Evolutionary conservation across 2,888 invertebrate genomes (phyloP).

Genomic region (Plebejus melissa): DNA sequence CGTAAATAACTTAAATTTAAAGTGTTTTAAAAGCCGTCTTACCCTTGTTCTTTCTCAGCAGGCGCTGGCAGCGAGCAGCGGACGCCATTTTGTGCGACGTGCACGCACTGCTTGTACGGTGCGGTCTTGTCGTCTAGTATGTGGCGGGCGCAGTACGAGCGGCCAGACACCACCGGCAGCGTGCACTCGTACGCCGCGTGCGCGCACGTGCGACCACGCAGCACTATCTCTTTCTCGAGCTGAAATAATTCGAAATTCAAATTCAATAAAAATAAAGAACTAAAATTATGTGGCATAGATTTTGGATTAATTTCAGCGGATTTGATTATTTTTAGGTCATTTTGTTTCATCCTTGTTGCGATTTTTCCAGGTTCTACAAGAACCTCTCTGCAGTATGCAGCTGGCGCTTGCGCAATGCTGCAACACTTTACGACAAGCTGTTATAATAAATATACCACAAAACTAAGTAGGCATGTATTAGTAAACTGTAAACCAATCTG

Average conservation of each 20-base stretch:
- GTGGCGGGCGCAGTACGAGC: constrained; percentile 89
- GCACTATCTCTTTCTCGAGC: constrained; percentile 81
- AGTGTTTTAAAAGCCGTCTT: constrained; percentile 32
- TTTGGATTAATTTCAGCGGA: too few relatives aligned
- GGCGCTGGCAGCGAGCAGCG: constrained; percentile 89
- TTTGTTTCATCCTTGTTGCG: too few relatives aligned
- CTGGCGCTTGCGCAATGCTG: too few relatives aligned
- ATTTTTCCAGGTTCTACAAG: too few relatives aligned
- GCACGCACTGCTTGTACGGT: constrained; percentile 90
- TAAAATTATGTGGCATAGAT: too few relatives aligned
- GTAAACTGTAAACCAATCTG: too few relatives aligned
- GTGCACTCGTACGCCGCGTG: constrained; percentile 84
- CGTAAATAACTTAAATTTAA: too few relatives aligned
- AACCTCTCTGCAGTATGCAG: too few relatives aligned
- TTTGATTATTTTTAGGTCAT: too few relatives aligned
- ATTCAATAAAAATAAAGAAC: neutral
- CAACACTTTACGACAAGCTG: too few relatives aligned
- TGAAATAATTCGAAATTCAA: constrained; percentile 46
- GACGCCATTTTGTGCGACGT: constrained; percentile 82
- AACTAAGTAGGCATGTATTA: too few relatives aligned
- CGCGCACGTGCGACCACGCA: constrained; percentile 79
- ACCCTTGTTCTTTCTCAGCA: constrained; percentile 53
- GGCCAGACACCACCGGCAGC: constrained; percentile 83
- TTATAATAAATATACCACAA: too few relatives aligned
- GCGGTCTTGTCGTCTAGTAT: constrained; percentile 89